These are phyloP conservation scores for Cyphomyrus plagiostoma DNA, from an alignment of 2,113 vertebrate species.

Conservation along the genomic window DNA sequence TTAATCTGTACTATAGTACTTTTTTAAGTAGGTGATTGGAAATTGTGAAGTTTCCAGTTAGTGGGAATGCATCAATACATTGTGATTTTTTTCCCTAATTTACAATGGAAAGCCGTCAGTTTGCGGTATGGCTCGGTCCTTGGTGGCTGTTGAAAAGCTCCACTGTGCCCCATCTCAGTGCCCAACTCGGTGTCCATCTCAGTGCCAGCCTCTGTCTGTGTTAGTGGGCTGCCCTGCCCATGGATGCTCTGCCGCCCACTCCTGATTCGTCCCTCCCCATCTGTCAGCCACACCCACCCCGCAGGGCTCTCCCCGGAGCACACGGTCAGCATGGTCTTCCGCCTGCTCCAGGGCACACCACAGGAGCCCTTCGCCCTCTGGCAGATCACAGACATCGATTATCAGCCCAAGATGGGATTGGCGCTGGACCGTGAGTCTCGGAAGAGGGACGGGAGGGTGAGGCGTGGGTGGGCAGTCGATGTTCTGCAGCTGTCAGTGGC, in stretches of 20 bases:
- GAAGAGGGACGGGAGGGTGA: background rate
- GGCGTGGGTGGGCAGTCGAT: background rate
- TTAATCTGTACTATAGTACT: background rate
- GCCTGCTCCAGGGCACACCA: constrained; percentile 74
- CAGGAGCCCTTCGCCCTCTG: constrained; percentile 79
- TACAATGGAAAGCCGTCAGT: background rate
- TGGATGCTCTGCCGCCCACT: background rate
- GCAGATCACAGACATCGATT: constrained; percentile 81
- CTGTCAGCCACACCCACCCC: constrained; percentile 64
- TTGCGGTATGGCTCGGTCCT: background rate
- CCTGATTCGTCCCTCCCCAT: constrained; percentile 17
- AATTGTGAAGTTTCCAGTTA: background rate
- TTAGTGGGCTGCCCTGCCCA: background rate
- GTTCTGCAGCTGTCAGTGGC: background rate
- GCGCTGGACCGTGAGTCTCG: constrained; percentile 77
- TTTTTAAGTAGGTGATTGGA: background rate
- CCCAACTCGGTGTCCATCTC: background rate
- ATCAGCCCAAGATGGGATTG: constrained; percentile 80
- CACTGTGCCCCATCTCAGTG: background rate
- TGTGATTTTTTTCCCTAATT: background rate
- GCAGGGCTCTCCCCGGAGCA: constrained; percentile 71
- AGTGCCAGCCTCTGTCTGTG: background rate
- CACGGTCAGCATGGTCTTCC: constrained; percentile 73
- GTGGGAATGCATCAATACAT: background rate
- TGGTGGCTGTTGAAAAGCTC: background rate